Conservation (phyloP, 1,140 invertebrate genomes). For the Ladona fulva region DNA sequence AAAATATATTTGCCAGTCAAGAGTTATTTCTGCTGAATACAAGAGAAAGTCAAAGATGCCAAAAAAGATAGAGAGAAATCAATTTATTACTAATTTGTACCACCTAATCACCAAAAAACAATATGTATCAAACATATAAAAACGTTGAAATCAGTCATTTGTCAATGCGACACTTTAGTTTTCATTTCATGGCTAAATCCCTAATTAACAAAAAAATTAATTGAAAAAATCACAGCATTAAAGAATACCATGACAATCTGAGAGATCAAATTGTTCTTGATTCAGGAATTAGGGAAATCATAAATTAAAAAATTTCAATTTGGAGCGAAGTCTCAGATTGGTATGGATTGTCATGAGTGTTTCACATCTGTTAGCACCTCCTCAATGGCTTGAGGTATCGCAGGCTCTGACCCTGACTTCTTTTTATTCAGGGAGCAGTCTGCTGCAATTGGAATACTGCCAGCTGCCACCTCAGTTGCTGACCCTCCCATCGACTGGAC, state of each 20-base stretch:
- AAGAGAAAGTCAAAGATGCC: too few relatives aligned
- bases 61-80: neutral
- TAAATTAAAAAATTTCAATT: neutral
- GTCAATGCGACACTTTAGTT: neutral
- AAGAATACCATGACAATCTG: neutral
- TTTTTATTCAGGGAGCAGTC: neutral
- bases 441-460: neutral
- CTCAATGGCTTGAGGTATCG: neutral
- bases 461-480: neutral
- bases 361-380: neutral
- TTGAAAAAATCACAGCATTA: slow-evolving; percentile 2
- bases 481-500: neutral
- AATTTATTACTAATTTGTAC: slow-evolving; percentile 5
- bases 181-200: neutral
- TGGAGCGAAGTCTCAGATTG: neutral
- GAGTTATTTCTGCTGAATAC: too few relatives aligned
- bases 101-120: neutral
- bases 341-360: neutral
- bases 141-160: neutral
- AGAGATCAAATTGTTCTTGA: neutral
- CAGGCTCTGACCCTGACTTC: neutral
- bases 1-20: too few relatives aligned
- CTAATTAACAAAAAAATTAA: neutral
- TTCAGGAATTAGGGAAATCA: neutral
- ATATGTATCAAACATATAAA: neutral